Base-by-base conservation (phyloP, 2,113 vertebrate genomes). In the Tretioscincus oriximinensis region DNA sequence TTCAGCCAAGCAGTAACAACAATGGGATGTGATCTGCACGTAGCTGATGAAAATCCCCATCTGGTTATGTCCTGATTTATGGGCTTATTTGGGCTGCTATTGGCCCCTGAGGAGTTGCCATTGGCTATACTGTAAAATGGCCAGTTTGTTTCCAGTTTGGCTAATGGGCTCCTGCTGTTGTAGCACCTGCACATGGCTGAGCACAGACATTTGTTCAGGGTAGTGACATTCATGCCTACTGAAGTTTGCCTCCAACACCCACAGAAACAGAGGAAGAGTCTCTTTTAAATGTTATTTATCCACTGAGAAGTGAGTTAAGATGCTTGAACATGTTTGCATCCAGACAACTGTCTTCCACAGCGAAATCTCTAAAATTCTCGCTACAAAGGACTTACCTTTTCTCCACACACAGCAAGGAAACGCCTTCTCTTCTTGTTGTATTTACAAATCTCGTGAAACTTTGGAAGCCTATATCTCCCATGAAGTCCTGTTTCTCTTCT, bases 111-210 rank as follows among this genome's bases (percentile, higher is more conserved):
- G 80, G 80, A 58, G 3, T 28, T 16, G 16, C 63, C 63, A 74
- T 67, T 22, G 31, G 71, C 79, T 67, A 47, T 7, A 0, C 2
- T 2, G 47, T 1, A 24, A 24, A 45, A 58, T 22, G 80, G 49
- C 72, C 51, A 70, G 80, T 76, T 61, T 63, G 35, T 45, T 76
- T 51, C 74, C 74, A 31, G 81, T 82, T 76, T 76, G 74, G 74
- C 81, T 82, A 71, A 76, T 41, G 73, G 65, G 35, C 81, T 70
- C 73, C 80, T 61, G 80, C 73, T 81, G 51, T 81, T 9, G 9
- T 54, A 22, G 51, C 28, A 60, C 71, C 70, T 7, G 47, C 47
- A 8, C 29, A 21, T 58, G 35, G 7, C 51, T 63, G 73, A 29
- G 65, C 73, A 60, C 4, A 24, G 12, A 54, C n/a, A 24, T 69